Evolutionary conservation across 2,888 invertebrate species (phyloP).

Genomic region (Trichopoda pennipes): DNA sequence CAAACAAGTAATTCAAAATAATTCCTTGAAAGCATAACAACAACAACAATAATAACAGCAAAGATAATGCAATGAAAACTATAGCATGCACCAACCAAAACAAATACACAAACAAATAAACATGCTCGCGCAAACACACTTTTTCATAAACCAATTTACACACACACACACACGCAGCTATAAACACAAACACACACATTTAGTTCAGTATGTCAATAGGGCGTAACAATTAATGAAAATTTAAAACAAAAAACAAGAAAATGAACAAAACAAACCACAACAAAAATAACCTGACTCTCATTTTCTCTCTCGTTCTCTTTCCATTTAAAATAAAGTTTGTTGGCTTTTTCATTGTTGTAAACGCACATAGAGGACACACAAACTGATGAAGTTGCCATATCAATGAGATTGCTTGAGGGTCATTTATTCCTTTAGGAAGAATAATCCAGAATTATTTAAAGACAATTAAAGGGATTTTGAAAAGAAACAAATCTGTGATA

Average conservation of each 20-base stretch:
- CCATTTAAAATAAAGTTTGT: slow-evolving; percentile 1
- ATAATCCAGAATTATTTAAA: no score
- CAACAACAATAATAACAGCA: no score
- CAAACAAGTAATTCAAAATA: slow-evolving; percentile 47
- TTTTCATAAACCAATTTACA: no score
- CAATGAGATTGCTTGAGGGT: no score
- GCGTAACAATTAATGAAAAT: slow-evolving; percentile 67
- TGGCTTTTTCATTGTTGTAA: slow-evolving; percentile 1
- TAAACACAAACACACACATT: slow-evolving; percentile 22
- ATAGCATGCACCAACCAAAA: slow-evolving; percentile 3
- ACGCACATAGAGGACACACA: neutral
- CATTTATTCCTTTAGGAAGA: no score
- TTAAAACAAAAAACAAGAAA: neutral
- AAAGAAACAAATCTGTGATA: no score
- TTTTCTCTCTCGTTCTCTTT: slow-evolving; percentile 12
- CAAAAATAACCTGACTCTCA: slow-evolving; percentile 41
- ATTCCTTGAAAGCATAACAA: slow-evolving; percentile 50
- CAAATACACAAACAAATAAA: neutral
- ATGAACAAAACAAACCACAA: slow-evolving; percentile 50
- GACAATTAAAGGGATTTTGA: no score
- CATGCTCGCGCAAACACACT: neutral
- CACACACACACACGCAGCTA: slow-evolving; percentile 11
- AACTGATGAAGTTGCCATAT: no score
- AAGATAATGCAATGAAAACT: slow-evolving; percentile 34
- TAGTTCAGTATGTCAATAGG: slow-evolving; percentile 68